Base-by-base conservation (phyloP, 1,140 invertebrate genomes). In the Patella vulgata region DNA sequence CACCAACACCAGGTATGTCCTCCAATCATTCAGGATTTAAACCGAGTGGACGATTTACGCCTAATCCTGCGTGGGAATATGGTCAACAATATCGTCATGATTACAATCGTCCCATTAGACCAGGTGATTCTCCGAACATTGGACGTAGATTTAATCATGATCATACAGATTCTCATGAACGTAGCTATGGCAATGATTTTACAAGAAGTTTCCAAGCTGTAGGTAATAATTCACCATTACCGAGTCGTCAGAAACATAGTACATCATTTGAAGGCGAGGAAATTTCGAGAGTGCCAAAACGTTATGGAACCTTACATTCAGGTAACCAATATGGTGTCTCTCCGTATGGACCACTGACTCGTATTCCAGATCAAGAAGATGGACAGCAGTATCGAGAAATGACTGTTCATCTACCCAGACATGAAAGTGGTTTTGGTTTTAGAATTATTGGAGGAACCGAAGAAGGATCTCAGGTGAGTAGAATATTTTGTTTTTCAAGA, bases 371-470 rank as follows among this genome's bases (percentile, higher is more conserved):
- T 48, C 65, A 63, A 23, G 66, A 69, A 42, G 74, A 68, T 21
- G 64, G 56, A 42, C 48, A 44, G 1, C 90, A 92, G 64, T 92
- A 88, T 83, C 83, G 91, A 54, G 89, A 94, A 74, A 90, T 92
- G 60, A 88, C 91, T 51, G 91, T 96, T 0, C 91, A 91, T 19
- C 82, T 97, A 12, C 88, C 91, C 36, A 87, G 92, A 52, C 91
- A 93, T 78, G 92, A 95, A 52, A 89, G 89, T 78, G 94, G 95
- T 17, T 97, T 99, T 87, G 97, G 97, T 8, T 99, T 99, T 87
- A 88, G 97, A 69, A 97, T 99, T 79, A 93, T 99, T 31, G 97
- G 97, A n/a, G 97, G 97, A 31, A 96, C 94, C 0, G 97, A 99
- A 86, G 96, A 98, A 87, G 93, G 94, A 64, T 95, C 95, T 66